phyloP scores from a whole-genome alignment of 2,888 invertebrate genomes.

The Rhamphomyia laevipes region DNA sequence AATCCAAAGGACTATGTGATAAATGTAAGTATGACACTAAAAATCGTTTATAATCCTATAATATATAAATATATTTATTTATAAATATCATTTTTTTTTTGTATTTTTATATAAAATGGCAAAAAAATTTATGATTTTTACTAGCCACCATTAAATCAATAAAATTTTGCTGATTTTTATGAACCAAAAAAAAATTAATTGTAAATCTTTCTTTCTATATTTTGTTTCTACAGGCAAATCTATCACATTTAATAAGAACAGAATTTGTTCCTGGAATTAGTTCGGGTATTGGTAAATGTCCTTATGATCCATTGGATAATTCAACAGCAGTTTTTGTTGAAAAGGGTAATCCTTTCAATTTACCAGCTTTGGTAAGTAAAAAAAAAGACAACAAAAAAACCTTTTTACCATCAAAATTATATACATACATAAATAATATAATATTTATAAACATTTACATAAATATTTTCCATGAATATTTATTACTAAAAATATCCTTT shows the following conservation, averaged over 20 bases:
- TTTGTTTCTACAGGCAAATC: constrained; percentile 55
- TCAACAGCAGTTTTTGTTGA: constrained; percentile 97
- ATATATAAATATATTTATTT: neutral
- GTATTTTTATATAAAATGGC: no score
- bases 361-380: constrained; percentile 62
- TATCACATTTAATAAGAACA: constrained; percentile 78
- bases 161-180: neutral
- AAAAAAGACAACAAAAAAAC: neutral
- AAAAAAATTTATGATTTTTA: neutral
- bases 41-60: neutral
- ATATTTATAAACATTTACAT: neutral
- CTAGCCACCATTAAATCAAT: no score
- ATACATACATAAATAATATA: neutral
- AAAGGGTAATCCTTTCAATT: constrained; percentile 83
- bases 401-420: neutral
- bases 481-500: neutral
- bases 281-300: constrained; percentile 92
- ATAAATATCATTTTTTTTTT: neutral
- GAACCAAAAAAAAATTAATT: no score
- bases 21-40: constrained; percentile 58
- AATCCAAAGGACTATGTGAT: constrained; percentile 91
- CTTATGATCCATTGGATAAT: constrained; percentile 97
- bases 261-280: constrained; percentile 88
- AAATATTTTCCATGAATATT: neutral
- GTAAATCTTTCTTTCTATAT: constrained; percentile 13